Evolutionary conservation across 2,797 vertebrate genomes (phyloP).

Genomic region (Cercopithecus petaurista): DNA sequence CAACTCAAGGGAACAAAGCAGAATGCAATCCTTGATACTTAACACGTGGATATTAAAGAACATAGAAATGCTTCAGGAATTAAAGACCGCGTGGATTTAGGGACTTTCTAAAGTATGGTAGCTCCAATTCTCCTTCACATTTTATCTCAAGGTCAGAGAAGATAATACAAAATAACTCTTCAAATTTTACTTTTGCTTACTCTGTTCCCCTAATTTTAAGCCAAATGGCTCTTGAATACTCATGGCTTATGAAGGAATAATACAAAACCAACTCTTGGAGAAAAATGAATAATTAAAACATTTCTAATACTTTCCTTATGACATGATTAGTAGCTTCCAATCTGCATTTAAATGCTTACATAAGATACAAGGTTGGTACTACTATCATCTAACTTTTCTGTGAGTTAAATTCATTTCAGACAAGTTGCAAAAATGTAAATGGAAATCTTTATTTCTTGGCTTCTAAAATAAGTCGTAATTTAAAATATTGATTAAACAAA

Average conservation of each 20-base stretch:
- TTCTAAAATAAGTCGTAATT: conserved; percentile 27
- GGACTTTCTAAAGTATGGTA: neutral
- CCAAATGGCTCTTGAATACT: neutral
- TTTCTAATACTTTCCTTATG: neutral
- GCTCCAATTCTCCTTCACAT: neutral
- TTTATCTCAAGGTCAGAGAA: conserved; percentile 62
- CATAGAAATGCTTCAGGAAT: neutral
- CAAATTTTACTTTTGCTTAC: neutral
- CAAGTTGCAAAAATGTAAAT: conserved; percentile 18
- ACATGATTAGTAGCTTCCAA: neutral
- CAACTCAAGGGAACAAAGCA: conserved; percentile 14
- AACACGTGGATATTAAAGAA: neutral
- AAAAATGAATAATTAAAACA: conserved; percentile 23
- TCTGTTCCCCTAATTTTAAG: neutral
- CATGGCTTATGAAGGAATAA: neutral
- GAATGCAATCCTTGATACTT: neutral
- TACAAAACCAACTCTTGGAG: neutral
- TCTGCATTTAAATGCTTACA: neutral
- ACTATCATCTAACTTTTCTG: neutral
- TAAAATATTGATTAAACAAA: conserved; percentile 55
- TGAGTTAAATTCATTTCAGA: conserved; percentile 8
- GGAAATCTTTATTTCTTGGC: conserved; percentile 39
- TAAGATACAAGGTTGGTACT: neutral
- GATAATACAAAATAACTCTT: neutral
- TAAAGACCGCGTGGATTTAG: neutral